phyloP scores from a whole-genome alignment of 2,113 vertebrate species.

The Pseudolaguvia tuberculata region DNA sequence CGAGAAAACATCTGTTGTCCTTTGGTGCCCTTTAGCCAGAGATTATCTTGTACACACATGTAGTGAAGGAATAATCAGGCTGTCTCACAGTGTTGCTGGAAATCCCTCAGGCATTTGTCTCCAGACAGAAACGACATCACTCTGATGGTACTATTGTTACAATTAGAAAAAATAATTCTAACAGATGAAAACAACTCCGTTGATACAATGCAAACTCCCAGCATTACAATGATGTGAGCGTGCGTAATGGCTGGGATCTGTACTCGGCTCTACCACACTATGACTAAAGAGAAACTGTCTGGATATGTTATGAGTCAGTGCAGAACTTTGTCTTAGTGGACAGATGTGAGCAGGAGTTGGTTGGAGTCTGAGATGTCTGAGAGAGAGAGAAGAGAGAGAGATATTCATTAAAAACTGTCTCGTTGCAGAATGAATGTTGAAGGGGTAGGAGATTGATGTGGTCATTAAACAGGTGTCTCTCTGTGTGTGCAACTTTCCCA shows the following conservation, averaged over 20 bases:
- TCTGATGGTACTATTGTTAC: not conserved
- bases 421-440: conserved; percentile 9
- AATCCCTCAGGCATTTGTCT: not conserved
- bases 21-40: not conserved
- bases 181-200: not conserved
- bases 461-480: conserved; percentile 45
- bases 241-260: not conserved
- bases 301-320: conserved; percentile 4
- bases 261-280: conserved; percentile 4
- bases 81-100: not conserved
- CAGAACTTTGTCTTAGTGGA: not conserved
- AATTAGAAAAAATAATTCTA: conserved; percentile 1
- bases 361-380: not conserved
- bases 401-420: not conserved
- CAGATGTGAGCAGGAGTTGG: not conserved
- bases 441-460: conserved; percentile 23
- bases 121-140: not conserved
- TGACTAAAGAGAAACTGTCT: conserved; percentile 32
- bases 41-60: not conserved
- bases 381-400: not conserved
- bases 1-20: not conserved
- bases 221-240: not conserved
- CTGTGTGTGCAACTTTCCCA: conserved; percentile 33
- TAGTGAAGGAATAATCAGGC: not conserved
- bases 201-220: not conserved